Evolutionary conservation across 2,113 vertebrate species (phyloP).

Genomic region (Hippolais icterina): DNA sequence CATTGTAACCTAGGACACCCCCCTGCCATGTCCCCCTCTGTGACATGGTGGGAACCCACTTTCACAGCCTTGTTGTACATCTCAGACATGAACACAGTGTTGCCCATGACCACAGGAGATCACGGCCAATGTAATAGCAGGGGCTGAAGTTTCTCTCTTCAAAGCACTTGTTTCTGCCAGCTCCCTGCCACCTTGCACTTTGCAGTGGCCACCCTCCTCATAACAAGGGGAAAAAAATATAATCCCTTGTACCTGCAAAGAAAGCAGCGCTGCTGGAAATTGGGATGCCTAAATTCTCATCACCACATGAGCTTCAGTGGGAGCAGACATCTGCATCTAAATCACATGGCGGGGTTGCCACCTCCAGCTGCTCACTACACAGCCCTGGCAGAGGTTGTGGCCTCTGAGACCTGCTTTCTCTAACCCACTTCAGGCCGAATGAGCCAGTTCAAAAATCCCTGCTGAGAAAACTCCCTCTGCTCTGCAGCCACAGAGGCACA

Average conservation of each 20-base stretch:
- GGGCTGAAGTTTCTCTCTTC: background rate
- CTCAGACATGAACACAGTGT: background rate
- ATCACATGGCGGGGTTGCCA: constrained; percentile 37
- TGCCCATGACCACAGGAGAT: background rate
- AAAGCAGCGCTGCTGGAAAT: background rate
- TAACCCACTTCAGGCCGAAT: background rate
- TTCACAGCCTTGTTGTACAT: background rate
- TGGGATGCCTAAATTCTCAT: background rate
- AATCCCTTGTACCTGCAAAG: constrained; percentile 10
- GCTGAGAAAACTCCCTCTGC: background rate
- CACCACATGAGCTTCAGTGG: constrained; percentile 1
- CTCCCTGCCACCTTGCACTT: background rate
- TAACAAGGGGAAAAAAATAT: background rate
- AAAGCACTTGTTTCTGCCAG: background rate
- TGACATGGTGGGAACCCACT: background rate
- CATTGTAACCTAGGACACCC: no score
- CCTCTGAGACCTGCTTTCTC: background rate
- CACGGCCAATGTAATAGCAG: background rate
- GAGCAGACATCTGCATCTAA: constrained; percentile 47
- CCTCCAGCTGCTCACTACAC: constrained; percentile 39
- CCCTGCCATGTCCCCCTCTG: background rate
- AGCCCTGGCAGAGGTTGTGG: constrained; percentile 10
- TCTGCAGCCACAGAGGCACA: background rate
- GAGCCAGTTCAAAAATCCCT: background rate
- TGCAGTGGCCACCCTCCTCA: background rate